phyloP scores from a whole-genome alignment of 1,140 invertebrate species.

The Bombus haemorrhoidalis region DNA sequence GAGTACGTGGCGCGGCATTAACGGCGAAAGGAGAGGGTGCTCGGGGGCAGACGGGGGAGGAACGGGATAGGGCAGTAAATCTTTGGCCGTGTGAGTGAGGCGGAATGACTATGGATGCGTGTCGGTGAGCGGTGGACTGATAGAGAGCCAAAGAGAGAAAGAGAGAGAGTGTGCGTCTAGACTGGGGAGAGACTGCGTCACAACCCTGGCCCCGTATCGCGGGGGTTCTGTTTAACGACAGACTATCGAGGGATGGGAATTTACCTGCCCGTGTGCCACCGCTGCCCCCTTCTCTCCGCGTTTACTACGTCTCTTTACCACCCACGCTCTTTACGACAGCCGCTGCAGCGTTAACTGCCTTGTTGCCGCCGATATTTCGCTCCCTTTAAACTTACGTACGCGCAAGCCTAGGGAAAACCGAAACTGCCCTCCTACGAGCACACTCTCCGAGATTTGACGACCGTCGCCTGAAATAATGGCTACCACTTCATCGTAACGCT shows the following conservation, averaged over 20 bases:
- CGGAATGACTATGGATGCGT: slow-evolving; percentile 64
- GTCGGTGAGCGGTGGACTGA: slow-evolving; percentile 63
- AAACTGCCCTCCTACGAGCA: slow-evolving; percentile 24
- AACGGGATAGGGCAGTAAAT: slow-evolving; percentile 76
- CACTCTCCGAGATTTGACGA: slow-evolving; percentile 42
- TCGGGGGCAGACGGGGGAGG: not conserved
- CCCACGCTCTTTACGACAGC: slow-evolving; percentile 62
- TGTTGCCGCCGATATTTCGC: slow-evolving; percentile 65
- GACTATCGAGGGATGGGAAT: slow-evolving; percentile 74
- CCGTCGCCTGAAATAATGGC: slow-evolving; percentile 36
- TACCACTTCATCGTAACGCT: slow-evolving; percentile 18
- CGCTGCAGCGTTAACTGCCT: slow-evolving; percentile 66
- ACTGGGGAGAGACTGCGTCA: slow-evolving; percentile 80
- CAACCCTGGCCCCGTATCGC: slow-evolving; percentile 76
- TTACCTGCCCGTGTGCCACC: slow-evolving; percentile 57
- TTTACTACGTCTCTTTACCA: slow-evolving; percentile 53
- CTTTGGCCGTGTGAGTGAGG: slow-evolving; percentile 75
- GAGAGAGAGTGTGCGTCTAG: slow-evolving; percentile 76
- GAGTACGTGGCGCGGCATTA: slow-evolving; percentile 78
- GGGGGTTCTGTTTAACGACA: slow-evolving; percentile 72
- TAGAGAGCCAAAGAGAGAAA: slow-evolving; percentile 34
- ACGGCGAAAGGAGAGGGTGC: slow-evolving; percentile 61
- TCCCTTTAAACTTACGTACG: slow-evolving; percentile 58
- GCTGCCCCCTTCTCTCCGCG: slow-evolving; percentile 1
- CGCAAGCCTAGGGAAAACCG: slow-evolving; percentile 22